Conservation (phyloP, 2,113 vertebrate genomes). For the Jacana jacana region DNA sequence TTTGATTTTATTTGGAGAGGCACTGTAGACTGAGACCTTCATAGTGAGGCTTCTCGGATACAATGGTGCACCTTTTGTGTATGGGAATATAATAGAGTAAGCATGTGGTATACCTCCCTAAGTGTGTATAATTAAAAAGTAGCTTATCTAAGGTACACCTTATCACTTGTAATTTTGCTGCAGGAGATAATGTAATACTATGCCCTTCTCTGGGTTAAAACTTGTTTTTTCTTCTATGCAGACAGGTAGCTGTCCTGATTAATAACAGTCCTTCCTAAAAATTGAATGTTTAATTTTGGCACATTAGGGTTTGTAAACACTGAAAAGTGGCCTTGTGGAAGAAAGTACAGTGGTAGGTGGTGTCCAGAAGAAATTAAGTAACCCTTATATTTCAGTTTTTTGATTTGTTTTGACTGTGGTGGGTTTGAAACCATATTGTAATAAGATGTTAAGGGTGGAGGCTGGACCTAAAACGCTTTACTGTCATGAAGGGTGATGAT, state of each 20-base stretch:
- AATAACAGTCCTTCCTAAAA: background rate
- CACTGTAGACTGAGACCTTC: background rate
- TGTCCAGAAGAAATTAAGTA: background rate
- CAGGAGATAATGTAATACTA: accelerated
- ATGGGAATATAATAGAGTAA: background rate
- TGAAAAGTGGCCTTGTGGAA: background rate
- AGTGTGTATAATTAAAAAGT: background rate
- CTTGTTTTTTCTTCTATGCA: background rate
- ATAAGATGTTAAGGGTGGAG: background rate
- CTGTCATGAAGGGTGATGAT: background rate
- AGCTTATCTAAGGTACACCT: background rate
- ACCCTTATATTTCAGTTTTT: background rate
- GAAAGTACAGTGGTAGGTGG: background rate
- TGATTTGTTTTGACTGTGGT: background rate
- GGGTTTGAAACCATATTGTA: background rate
- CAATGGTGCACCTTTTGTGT: background rate
- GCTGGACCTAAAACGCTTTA: background rate
- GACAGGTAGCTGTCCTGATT: background rate
- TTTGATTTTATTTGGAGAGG: background rate
- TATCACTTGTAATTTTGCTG: background rate
- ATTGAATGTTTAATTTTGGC: background rate
- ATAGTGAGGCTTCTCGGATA: accelerated
- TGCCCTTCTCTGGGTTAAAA: background rate
- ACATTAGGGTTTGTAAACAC: background rate
- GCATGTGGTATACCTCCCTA: background rate